These are phyloP conservation scores for Nymphalis c-album DNA, from an alignment of 2,888 invertebrate species.

Conservation along the genomic window DNA sequence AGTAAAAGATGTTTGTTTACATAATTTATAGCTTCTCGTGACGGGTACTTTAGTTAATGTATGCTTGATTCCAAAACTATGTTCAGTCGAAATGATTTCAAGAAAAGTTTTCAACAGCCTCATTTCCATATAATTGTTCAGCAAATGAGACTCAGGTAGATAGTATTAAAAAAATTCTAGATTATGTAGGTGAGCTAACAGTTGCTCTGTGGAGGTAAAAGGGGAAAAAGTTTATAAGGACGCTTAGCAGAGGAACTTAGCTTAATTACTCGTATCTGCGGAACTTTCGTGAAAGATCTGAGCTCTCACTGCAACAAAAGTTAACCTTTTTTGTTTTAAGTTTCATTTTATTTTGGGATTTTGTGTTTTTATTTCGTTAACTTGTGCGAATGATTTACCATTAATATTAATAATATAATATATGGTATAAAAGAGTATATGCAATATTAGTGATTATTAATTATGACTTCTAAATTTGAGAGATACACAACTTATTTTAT, in stretches of 20 bases:
- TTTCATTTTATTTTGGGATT: conserved; percentile 1
- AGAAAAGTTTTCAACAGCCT: conserved; percentile 25
- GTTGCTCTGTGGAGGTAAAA: conserved; percentile 29
- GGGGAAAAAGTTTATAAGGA: conserved; percentile 30
- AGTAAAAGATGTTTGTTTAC: no score
- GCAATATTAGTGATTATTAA: no score
- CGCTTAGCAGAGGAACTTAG: conserved; percentile 28
- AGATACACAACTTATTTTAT: no score
- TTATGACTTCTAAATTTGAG: no score
- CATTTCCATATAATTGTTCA: conserved; percentile 34
- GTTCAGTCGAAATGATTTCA: conserved; percentile 25
- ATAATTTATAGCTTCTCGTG: no score
- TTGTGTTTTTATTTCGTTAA: not conserved
- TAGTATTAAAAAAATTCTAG: conserved; percentile 29
- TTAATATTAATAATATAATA: not conserved
- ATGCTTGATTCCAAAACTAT: conserved; percentile 25
- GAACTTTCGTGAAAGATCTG: conserved; percentile 25
- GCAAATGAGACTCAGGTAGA: conserved; percentile 23
- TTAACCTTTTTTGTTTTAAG: conserved; percentile 9
- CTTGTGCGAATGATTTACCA: not conserved
- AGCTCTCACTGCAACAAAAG: conserved; percentile 19
- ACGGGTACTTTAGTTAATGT: no score
- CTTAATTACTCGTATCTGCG: conserved; percentile 32
- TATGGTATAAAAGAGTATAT: no score
- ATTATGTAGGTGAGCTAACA: conserved; percentile 25